These are phyloP conservation scores for Hypanus sabinus DNA, from an alignment of 2,113 vertebrate genomes.

Conservation along the genomic window DNA sequence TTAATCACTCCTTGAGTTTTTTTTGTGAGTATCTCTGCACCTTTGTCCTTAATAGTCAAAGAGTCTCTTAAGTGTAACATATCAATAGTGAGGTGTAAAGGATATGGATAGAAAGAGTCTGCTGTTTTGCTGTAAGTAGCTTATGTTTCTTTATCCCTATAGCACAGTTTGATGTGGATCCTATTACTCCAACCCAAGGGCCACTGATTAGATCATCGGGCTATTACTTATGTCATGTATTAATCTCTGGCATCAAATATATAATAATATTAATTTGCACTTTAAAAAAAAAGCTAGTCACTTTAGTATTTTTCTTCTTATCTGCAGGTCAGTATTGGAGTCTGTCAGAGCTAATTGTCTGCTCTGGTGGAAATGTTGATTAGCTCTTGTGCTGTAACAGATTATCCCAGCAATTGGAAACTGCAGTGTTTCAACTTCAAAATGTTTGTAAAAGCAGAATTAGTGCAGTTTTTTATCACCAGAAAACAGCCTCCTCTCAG, in stretches of 20 bases:
- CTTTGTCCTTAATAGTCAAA: background rate
- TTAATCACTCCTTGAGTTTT: background rate
- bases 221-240: background rate
- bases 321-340: background rate
- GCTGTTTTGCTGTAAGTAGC: background rate
- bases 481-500: background rate
- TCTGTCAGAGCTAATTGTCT: background rate
- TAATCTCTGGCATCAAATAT: background rate
- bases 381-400: background rate
- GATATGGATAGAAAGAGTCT: background rate
- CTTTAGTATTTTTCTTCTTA: background rate
- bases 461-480: background rate
- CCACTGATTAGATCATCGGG: background rate
- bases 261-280: constrained; percentile 22
- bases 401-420: background rate
- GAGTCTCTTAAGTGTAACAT: background rate
- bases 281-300: background rate
- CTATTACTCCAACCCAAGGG: background rate
- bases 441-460: constrained; percentile 12
- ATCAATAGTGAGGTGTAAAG: background rate
- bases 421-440: background rate
- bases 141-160: background rate
- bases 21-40: too few species aligned
- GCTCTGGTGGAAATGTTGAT: background rate
- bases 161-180: background rate